Conservation (phyloP, 2,888 invertebrate species). For the Mimachlamys varia region DNA sequence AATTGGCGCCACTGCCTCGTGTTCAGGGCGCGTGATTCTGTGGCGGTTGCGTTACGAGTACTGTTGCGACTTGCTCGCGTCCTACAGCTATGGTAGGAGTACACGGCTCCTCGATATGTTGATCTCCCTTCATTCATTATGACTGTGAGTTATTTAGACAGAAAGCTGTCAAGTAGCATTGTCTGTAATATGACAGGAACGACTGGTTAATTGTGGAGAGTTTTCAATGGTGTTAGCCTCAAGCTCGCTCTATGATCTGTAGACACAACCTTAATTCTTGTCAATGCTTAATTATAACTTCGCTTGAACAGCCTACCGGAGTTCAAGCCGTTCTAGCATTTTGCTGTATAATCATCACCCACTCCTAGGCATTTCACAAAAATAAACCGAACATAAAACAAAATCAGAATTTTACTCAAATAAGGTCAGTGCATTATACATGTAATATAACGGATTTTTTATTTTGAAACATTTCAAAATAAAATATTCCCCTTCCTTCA, state of each 20-base stretch:
- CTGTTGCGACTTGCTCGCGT: too few species aligned
- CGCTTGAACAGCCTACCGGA: neutral
- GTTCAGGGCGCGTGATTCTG: neutral
- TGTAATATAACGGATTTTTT: too few species aligned
- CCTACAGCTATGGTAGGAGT: neutral
- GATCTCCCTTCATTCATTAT: neutral
- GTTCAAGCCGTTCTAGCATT: neutral
- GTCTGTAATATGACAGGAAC: neutral
- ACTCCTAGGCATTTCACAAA: neutral
- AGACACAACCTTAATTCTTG: neutral
- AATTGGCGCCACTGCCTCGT: neutral
- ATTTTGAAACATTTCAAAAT: too few species aligned
- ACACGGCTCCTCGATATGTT: neutral
- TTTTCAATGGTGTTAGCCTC: neutral
- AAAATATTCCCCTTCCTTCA: too few species aligned
- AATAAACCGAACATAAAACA: too few species aligned
- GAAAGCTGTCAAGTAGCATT: neutral
- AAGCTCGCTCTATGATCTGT: neutral
- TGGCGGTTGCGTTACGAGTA: neutral
- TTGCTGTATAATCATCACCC: neutral
- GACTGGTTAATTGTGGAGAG: neutral
- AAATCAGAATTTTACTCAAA: too few species aligned
- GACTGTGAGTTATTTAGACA: neutral
- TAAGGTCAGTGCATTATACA: too few species aligned
- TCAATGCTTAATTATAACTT: neutral